A percentile compares a stretch with the other conserved stretches of the same genome.
phyloP scores from a whole-genome alignment of 2,113 vertebrate species.

The Rissa tridactyla region DNA sequence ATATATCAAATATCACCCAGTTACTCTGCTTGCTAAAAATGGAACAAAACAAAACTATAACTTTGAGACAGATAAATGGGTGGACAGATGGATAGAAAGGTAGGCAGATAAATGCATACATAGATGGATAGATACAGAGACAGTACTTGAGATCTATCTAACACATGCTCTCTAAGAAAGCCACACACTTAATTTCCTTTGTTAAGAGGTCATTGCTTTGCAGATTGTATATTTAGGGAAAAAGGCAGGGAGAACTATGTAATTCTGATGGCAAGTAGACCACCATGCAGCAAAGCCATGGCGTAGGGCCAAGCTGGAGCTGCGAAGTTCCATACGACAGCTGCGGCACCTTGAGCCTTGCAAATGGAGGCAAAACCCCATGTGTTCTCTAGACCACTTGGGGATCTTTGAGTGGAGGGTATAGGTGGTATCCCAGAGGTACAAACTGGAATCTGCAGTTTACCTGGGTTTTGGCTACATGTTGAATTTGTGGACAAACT shows the following conservation, averaged over 20 bases:
- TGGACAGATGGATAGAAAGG: too few species aligned
- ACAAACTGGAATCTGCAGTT: not conserved
- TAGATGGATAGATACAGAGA: not conserved
- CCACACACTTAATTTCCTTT: not conserved
- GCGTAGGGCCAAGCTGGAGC: not conserved
- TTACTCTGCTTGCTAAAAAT: not conserved
- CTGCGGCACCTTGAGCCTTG: not conserved
- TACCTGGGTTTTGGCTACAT: not conserved
- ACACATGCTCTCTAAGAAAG: not conserved
- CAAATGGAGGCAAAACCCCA: not conserved
- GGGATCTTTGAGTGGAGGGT: not conserved
- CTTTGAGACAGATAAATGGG: not conserved
- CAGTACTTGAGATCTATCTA: not conserved
- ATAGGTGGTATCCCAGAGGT: not conserved
- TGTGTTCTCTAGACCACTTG: not conserved
- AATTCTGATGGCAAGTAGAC: not conserved
- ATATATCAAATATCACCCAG: not conserved
- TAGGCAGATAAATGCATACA: not conserved
- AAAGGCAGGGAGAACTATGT: not conserved
- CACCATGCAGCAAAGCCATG: not conserved
- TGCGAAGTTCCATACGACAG: fast-evolving
- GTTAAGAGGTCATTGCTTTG: not conserved
- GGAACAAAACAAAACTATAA: not conserved
- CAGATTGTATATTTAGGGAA: not conserved
- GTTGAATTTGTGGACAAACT: not conserved